Conservation (phyloP, 2,113 vertebrate species). For the Microcebus tavaratra region DNA sequence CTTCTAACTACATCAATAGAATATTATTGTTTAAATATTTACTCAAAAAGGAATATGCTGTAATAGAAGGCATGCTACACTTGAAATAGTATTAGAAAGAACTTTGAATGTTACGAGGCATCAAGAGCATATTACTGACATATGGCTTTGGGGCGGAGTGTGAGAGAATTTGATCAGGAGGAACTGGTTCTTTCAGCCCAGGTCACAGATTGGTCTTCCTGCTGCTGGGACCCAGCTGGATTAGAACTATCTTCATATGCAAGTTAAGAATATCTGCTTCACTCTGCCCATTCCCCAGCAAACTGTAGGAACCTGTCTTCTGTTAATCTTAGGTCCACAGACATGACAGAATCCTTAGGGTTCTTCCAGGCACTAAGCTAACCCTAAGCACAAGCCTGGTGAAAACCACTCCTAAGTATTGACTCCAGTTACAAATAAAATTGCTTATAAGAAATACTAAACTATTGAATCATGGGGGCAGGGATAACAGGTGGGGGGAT, state of each 20-base stretch:
- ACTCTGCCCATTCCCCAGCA: not conserved
- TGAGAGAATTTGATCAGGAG: not conserved
- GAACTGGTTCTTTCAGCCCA: not conserved
- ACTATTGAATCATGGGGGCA: not conserved
- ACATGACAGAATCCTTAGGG: not conserved
- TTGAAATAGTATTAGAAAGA: conserved; percentile 16
- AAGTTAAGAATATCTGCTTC: not conserved
- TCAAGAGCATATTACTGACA: not conserved
- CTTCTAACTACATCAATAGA: not conserved
- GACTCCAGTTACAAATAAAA: not conserved
- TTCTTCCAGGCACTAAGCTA: not conserved
- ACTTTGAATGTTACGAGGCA: not conserved
- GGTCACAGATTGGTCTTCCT: not conserved
- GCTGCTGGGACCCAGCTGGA: not conserved
- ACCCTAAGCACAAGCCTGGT: not conserved
- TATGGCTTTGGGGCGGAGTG: not conserved
- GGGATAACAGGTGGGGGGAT: not conserved
- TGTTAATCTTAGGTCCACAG: not conserved
- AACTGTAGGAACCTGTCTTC: not conserved
- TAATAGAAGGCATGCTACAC: not conserved
- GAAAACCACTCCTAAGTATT: not conserved
- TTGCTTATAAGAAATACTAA: not conserved
- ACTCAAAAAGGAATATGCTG: not conserved
- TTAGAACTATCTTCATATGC: not conserved
- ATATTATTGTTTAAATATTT: not conserved